Evolutionary conservation across 1,140 invertebrate species (phyloP).

Genomic region (Daktulosphaira vitifoliae): DNA sequence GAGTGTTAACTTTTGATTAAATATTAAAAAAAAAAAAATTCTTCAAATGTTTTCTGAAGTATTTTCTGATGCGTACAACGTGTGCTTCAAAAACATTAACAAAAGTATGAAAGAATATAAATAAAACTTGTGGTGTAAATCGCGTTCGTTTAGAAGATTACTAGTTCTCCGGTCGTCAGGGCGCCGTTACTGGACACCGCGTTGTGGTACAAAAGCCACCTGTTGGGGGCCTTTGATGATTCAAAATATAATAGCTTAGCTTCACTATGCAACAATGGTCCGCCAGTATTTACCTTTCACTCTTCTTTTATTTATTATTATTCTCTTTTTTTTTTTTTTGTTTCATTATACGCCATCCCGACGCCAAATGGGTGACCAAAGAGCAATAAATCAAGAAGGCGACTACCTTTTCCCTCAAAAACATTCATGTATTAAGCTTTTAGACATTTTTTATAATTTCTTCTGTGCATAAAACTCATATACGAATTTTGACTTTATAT

Average conservation of each 20-base stretch:
- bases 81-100: too few species aligned
- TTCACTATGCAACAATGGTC: slow-evolving; percentile 11
- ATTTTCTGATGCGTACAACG: too few species aligned
- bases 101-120: too few species aligned
- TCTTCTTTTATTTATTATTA: slow-evolving; percentile 10
- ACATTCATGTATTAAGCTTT: background rate
- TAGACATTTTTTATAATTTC: slow-evolving; percentile 25
- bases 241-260: background rate
- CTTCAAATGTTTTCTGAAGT: too few species aligned
- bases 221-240: slow-evolving; percentile 11
- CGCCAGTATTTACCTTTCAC: background rate
- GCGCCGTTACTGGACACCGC: background rate
- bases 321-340: background rate
- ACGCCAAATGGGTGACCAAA: slow-evolving; percentile 12
- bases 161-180: too few species aligned
- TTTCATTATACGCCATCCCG: background rate
- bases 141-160: too few species aligned
- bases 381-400: slow-evolving; percentile 29
- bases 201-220: background rate
- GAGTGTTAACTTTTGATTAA: too few species aligned
- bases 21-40: too few species aligned
- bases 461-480: too few species aligned
- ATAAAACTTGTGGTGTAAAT: too few species aligned
- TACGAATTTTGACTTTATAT: background rate
- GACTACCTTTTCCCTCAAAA: background rate